A percentile compares a stretch with the other conserved stretches of the same genome.
These are phyloP conservation scores for Pterostichus niger DNA, from an alignment of 2,888 invertebrate genomes.

Conservation along the genomic window DNA sequence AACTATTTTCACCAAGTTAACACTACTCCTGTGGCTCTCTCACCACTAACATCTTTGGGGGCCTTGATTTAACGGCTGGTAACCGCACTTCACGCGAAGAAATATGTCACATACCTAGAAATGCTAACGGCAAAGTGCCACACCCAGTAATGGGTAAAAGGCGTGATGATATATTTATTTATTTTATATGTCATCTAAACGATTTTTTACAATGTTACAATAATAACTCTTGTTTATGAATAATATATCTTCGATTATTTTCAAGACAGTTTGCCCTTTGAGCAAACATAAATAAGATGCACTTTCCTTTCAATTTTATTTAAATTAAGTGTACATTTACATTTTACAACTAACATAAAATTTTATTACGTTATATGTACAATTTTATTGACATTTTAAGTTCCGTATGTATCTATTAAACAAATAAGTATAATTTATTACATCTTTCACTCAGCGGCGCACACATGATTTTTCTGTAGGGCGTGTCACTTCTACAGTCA, in stretches of 20 bases:
- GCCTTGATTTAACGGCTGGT: too few relatives aligned
- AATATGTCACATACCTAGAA: too few relatives aligned
- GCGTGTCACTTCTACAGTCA: too few relatives aligned
- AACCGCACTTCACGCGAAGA: too few relatives aligned
- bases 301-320: conserved; percentile 40
- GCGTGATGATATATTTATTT: too few relatives aligned
- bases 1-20: too few relatives aligned
- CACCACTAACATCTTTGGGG: too few relatives aligned
- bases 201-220: background rate
- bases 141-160: too few relatives aligned
- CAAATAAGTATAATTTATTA: background rate
- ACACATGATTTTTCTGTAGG: too few relatives aligned
- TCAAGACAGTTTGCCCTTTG: background rate
- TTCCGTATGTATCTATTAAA: background rate
- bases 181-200: too few relatives aligned
- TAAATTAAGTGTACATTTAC: conserved; percentile 40
- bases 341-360: conserved; percentile 42
- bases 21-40: too few relatives aligned
- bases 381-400: conserved; percentile 35
- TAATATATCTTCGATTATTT: background rate
- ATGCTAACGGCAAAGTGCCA: too few relatives aligned
- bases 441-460: background rate
- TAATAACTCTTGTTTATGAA: background rate
- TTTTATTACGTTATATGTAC: conserved; percentile 36
- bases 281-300: conserved; percentile 17